phyloP scores from a whole-genome alignment of 2,888 invertebrate species.

The Acanthosepion lycidas region DNA sequence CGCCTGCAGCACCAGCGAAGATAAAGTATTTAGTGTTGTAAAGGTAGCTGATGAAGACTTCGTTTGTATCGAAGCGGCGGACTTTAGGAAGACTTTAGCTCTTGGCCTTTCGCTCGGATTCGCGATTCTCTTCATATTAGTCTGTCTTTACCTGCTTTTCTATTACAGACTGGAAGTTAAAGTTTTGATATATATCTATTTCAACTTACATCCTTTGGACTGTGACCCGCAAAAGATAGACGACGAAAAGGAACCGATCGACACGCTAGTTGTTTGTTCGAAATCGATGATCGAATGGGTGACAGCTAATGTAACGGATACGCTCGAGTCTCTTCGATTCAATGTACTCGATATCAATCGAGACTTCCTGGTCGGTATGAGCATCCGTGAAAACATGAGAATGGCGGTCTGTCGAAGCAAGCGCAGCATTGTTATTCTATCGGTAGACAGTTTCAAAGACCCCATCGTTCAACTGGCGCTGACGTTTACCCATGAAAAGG shows the following conservation, averaged over 20 bases:
- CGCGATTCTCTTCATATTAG: slow-evolving; percentile 49
- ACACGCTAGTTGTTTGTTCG: slow-evolving; percentile 56
- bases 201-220: slow-evolving; percentile 60
- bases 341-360: slow-evolving; percentile 55
- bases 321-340: slow-evolving; percentile 51
- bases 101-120: slow-evolving; percentile 52
- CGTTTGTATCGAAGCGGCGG: slow-evolving; percentile 53
- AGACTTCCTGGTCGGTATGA: slow-evolving; percentile 58
- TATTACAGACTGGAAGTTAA: slow-evolving; percentile 57
- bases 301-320: slow-evolving; percentile 53
- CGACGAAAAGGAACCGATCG: slow-evolving; percentile 53
- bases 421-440: slow-evolving; percentile 57
- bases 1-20: slow-evolving; percentile 52
- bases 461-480: slow-evolving; percentile 55
- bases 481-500: slow-evolving; percentile 58
- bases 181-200: slow-evolving; percentile 58
- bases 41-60: slow-evolving; percentile 54
- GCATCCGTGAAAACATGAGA: slow-evolving; percentile 58
- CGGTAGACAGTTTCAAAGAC: slow-evolving; percentile 52
- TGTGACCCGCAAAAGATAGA: slow-evolving; percentile 52
- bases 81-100: slow-evolving; percentile 53
- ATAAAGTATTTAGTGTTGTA: slow-evolving; percentile 50
- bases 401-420: slow-evolving; percentile 56
- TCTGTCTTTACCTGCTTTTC: slow-evolving; percentile 50
- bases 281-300: slow-evolving; percentile 55